Evolutionary conservation across 2,797 vertebrate genomes (phyloP), one percentile per base, ranked within the genome.

Genomic region (Characodon lateralis): DNA sequence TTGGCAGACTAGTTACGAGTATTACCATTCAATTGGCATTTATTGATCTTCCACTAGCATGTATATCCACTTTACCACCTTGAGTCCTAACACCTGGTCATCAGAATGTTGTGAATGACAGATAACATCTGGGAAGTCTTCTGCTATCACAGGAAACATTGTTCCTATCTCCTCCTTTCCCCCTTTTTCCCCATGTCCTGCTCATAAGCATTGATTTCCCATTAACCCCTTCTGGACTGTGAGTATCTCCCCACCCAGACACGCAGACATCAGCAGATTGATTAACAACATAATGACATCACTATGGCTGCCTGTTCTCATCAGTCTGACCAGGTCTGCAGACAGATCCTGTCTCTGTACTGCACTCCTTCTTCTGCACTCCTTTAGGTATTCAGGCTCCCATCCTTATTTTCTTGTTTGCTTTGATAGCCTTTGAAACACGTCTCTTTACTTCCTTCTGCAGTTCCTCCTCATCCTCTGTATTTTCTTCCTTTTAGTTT

Each of bases 121-220:
- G 94, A 96, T 95, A 95, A 95, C 96, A 96, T 96, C 94, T 95
- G 95, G 93, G 92, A 95, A 94, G 94, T 94, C 93, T 95, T 93
- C 94, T 92, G 89, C 92, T 95, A 96, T 96, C 94, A 95, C 93
- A 95, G 92, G 90, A 95, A 95, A 96, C 95, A 95, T 90, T 93
- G 91, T 93, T 93, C 85, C 92, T 90, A 91, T 93, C 92, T 88
- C 65, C 74, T 87, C 81, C 35, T 68, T 82, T 80, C 83, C 91
- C 85, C 85, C 14, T 79, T 85, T 84, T 77, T 87, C 83, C 84
- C 80, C 86, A 83, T 93, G 88, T 94, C 89, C 90, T 83, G 82
- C 91, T 95, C 92, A 92, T 93, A 93, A 91, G 89, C 91, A 96
- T 96, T 94, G 95, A 96, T 96, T 96, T 95, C 89, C 93, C 92